These are phyloP conservation scores for Limnothrissa miodon DNA, from an alignment of 2,113 vertebrate genomes.

Conservation along the genomic window DNA sequence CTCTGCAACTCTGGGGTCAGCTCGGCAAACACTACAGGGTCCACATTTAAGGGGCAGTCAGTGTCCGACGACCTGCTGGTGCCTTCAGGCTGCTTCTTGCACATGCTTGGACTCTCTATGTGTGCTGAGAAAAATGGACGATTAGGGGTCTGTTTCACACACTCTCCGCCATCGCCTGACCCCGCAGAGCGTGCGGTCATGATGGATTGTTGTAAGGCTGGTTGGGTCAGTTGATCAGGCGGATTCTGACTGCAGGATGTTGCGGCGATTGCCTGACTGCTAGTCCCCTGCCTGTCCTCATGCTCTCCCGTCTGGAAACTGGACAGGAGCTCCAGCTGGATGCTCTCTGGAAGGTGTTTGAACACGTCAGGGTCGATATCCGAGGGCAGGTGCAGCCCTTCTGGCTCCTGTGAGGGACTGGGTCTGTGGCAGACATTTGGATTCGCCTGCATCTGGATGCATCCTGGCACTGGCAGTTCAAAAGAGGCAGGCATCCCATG, in stretches of 20 bases:
- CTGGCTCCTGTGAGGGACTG: background rate
- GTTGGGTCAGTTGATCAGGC: background rate
- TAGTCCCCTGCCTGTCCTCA: background rate
- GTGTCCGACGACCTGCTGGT: background rate
- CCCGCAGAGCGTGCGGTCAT: background rate
- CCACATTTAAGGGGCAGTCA: constrained; percentile 70
- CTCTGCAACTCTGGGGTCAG: constrained; percentile 78
- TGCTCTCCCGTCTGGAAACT: constrained; percentile 41
- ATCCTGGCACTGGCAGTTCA: background rate
- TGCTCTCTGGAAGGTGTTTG: constrained; percentile 77
- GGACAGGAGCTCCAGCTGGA: constrained; percentile 78
- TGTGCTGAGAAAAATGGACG: background rate
- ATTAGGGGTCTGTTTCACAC: background rate
- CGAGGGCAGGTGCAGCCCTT: constrained; percentile 53
- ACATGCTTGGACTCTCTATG: background rate
- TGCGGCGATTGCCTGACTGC: background rate
- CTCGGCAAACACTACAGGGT: constrained; percentile 80
- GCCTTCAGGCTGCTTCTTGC: constrained; percentile 14
- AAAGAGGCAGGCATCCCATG: background rate
- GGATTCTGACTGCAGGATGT: background rate
- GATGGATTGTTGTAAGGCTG: background rate
- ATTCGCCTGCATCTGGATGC: background rate
- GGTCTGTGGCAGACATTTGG: background rate
- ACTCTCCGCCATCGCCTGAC: background rate
- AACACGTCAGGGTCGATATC: constrained; percentile 79